phyloP scores from a whole-genome alignment of 2,888 invertebrate genomes.

The Hypselothyrea guttata region DNA sequence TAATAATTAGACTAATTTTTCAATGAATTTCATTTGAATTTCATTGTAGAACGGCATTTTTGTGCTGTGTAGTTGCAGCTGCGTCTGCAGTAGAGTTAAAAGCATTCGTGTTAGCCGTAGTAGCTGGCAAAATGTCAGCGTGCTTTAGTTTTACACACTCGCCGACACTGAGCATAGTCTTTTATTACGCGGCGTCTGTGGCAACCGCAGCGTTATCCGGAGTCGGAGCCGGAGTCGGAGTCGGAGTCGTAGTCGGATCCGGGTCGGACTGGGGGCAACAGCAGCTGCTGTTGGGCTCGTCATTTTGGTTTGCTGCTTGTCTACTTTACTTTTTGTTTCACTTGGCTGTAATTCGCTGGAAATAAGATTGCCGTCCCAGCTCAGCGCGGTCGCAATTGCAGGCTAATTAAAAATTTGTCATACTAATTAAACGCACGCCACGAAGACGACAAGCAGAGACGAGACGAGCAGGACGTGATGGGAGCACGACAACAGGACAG shows the following conservation, averaged over 20 bases:
- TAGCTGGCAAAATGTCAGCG: constrained; percentile 66
- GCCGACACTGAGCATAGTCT: constrained; percentile 70
- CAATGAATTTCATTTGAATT: too few species aligned
- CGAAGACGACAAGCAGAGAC: constrained; percentile 16
- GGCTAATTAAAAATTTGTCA: constrained; percentile 76
- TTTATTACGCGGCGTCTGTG: constrained; percentile 56
- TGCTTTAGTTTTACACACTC: constrained; percentile 70
- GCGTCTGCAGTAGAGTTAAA: constrained; percentile 24
- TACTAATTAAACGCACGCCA: constrained; percentile 72
- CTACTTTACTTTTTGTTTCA: constrained; percentile 9
- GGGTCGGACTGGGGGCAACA: constrained; percentile 18
- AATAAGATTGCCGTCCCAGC: constrained; percentile 65
- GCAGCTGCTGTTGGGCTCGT: constrained; percentile 61
- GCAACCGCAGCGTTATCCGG: constrained; percentile 36
- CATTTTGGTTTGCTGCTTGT: not conserved
- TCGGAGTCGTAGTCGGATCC: not conserved
- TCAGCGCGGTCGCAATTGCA: constrained; percentile 60
- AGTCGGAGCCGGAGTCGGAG: constrained; percentile 26
- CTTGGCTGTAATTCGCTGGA: constrained; percentile 58
- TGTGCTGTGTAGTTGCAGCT: constrained; percentile 44
- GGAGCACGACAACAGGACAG: constrained; percentile 15
- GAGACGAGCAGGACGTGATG: constrained; percentile 24
- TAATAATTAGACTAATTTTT: too few species aligned
- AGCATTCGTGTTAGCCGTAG: constrained; percentile 20
- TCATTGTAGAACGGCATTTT: too few species aligned